phyloP scores from a whole-genome alignment of 2,797 vertebrate genomes.

The Myotis daubentonii region DNA sequence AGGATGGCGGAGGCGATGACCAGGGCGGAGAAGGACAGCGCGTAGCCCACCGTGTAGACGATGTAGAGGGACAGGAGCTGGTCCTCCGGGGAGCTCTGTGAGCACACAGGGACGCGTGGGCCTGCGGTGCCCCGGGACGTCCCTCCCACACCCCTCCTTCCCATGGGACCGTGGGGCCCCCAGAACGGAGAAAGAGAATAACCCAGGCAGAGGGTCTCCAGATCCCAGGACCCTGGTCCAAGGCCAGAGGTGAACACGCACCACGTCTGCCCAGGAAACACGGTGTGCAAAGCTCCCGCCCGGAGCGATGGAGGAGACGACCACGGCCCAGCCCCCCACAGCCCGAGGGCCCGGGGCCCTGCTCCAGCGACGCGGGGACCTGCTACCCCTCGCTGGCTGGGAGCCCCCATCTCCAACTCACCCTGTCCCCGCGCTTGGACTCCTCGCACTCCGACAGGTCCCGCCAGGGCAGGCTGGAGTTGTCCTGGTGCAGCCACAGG shows the following conservation, averaged over 20 bases:
- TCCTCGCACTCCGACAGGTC: slow-evolving; percentile 87
- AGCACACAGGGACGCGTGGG: slow-evolving; percentile 48
- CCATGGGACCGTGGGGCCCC: background rate
- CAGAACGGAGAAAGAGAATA: background rate
- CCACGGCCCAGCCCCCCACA: background rate
- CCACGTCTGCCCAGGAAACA: background rate
- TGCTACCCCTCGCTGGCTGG: fast-evolving
- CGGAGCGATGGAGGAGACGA: background rate
- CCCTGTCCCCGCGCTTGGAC: slow-evolving; percentile 70
- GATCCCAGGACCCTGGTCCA: background rate
- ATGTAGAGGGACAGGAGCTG: slow-evolving; percentile 86
- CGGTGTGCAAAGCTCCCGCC: background rate
- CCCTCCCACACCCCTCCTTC: background rate
- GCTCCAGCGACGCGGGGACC: background rate
- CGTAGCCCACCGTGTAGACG: slow-evolving; percentile 89
- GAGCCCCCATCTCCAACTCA: slow-evolving; percentile 34
- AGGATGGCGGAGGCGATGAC: slow-evolving; percentile 88
- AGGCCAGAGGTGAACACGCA: background rate
- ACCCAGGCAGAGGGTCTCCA: background rate
- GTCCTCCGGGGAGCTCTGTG: slow-evolving; percentile 84
- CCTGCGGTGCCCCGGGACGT: fast-evolving
- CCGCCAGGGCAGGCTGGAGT: slow-evolving; percentile 87
- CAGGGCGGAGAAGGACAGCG: slow-evolving; percentile 88
- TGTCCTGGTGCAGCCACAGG: slow-evolving; percentile 86
- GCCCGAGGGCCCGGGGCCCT: background rate